phyloP scores from a whole-genome alignment of 2,113 vertebrate species.

The Podiceps cristatus region DNA sequence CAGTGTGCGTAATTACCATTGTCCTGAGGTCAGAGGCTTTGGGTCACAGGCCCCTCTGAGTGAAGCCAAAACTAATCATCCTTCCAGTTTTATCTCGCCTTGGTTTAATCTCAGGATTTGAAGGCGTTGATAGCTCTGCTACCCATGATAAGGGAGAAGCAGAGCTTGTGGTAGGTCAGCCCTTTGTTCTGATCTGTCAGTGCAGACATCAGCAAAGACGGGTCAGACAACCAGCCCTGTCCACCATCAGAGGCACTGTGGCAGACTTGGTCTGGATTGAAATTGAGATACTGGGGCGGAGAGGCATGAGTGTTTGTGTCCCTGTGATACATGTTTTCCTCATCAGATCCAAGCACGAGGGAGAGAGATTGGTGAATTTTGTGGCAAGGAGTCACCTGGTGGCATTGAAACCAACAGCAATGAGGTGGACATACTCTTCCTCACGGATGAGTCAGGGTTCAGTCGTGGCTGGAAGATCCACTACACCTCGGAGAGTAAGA shows the following conservation, averaged over 20 bases:
- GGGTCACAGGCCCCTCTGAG: background rate
- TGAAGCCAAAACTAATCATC: background rate
- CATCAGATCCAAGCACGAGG: conserved; percentile 71
- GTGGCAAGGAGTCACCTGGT: conserved; percentile 71
- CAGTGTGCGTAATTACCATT: background rate
- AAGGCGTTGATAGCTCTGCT: background rate
- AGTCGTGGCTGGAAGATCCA: conserved; percentile 82
- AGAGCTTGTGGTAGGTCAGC: background rate
- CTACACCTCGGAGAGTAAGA: conserved; percentile 78
- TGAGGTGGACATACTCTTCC: conserved; percentile 78
- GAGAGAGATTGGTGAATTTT: conserved; percentile 71
- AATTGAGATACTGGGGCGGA: background rate
- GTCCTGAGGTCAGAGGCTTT: background rate
- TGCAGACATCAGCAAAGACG: background rate
- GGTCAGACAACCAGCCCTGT: background rate
- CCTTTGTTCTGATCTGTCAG: background rate
- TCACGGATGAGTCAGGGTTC: conserved; percentile 80
- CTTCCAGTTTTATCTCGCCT: background rate
- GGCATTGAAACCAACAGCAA: conserved; percentile 76
- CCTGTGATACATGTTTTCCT: background rate
- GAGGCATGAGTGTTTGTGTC: background rate
- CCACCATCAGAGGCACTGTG: background rate
- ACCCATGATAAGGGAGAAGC: background rate
- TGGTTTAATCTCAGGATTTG: background rate
- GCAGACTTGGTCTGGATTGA: background rate